A percentile compares a stretch with the other conserved stretches of the same genome.
These are phyloP conservation scores for Callyntrura guangdongensis DNA, from an alignment of 2,888 invertebrate species.

Conservation along the genomic window DNA sequence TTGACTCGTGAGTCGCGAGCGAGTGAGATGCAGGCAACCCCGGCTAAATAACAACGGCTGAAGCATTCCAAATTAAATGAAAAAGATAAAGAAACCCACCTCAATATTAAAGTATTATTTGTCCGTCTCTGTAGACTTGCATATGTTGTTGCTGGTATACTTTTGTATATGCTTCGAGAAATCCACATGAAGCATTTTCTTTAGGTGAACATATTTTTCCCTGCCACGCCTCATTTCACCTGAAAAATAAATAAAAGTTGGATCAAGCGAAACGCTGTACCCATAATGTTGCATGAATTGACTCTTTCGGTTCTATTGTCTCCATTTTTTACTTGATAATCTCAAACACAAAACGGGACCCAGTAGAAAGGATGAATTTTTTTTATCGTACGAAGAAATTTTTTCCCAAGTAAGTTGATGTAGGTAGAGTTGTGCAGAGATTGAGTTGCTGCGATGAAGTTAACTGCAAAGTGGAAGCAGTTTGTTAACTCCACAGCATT, in stretches of 20 bases:
- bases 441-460: too few relatives aligned
- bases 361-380: neutral
- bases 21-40: conserved; percentile 9
- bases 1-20: neutral
- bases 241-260: conserved; percentile 49
- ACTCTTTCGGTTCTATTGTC: neutral
- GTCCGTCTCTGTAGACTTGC: neutral
- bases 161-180: neutral
- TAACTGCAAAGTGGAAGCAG: neutral
- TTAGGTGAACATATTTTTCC: conserved; percentile 16
- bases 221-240: conserved; percentile 70
- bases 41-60: neutral
- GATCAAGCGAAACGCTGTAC: neutral
- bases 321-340: neutral
- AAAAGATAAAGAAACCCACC: conserved; percentile 24
- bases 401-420: neutral
- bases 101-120: neutral
- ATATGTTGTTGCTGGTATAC: neutral
- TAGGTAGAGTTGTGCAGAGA: neutral
- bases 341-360: neutral
- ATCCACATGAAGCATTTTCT: too few relatives aligned
- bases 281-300: neutral
- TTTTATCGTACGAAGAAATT: neutral
- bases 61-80: conserved; percentile 58
- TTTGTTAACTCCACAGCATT: conserved; percentile 3